phyloP scores from a whole-genome alignment of 2,888 invertebrate species.

The Lacanobia oleracea region DNA sequence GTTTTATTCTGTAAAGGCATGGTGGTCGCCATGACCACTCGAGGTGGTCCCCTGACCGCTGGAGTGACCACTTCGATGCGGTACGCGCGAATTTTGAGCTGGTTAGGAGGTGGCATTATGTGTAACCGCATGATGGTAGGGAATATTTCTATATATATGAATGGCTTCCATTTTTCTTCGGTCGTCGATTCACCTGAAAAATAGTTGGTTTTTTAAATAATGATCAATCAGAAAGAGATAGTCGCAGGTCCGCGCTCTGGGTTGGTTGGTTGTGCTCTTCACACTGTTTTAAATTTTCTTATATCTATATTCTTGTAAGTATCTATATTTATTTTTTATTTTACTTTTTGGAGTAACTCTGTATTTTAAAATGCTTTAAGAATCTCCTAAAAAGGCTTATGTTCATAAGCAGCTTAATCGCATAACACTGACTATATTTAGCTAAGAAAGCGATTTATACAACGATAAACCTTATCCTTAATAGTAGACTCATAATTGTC shows the following conservation, averaged over 20 bases:
- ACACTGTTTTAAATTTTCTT: no score
- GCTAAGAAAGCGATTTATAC: not conserved
- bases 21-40: constrained; percentile 67
- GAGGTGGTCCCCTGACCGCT: constrained; percentile 68
- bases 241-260: no score
- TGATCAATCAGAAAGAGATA: not conserved
- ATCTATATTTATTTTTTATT: no score
- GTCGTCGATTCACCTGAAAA: constrained; percentile 78
- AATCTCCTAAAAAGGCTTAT: no score
- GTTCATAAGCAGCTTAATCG: not conserved
- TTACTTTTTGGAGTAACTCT: no score
- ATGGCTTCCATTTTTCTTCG: constrained; percentile 84
- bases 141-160: constrained; percentile 85
- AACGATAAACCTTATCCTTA: not conserved
- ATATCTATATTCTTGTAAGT: no score
- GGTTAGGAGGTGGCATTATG: constrained; percentile 80
- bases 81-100: constrained; percentile 78
- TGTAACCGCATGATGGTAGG: constrained; percentile 79
- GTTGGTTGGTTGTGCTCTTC: no score
- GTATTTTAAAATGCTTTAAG: no score
- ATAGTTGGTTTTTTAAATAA: not conserved
- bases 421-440: not conserved
- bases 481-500: no score
- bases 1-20: constrained; percentile 71
- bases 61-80: constrained; percentile 75